Conservation (phyloP, 2,888 invertebrate species). For the Griposia aprilina region DNA sequence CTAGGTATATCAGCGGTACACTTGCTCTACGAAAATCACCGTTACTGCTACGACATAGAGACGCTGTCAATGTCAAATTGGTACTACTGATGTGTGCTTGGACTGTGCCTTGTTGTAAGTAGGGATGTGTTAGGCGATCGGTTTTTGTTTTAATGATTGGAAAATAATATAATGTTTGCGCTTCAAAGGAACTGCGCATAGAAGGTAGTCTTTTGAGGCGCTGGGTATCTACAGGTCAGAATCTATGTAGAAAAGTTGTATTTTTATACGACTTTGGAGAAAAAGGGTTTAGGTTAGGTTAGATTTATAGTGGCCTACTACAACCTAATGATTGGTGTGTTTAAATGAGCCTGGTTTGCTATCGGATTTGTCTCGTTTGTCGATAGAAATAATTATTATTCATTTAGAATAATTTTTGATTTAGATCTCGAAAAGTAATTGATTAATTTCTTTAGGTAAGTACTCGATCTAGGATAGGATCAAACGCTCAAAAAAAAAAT, state of each 20-base stretch:
- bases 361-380: not conserved
- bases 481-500: not conserved
- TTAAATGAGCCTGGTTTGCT: not conserved
- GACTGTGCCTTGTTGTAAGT: not conserved
- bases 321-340: not conserved
- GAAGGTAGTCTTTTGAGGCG: not conserved
- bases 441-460: constrained; percentile 10
- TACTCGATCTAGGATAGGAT: not conserved
- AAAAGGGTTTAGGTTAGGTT: not conserved
- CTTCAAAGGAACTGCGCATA: not conserved
- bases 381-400: no score
- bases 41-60: not conserved
- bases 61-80: not conserved
- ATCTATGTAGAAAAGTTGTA: not conserved
- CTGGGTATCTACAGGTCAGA: no score
- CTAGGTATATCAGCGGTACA: not conserved
- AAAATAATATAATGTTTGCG: not conserved
- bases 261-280: not conserved
- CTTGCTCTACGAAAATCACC: not conserved
- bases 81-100: not conserved
- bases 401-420: no score
- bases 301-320: not conserved
- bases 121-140: not conserved
- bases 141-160: not conserved
- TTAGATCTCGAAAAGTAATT: not conserved